phyloP scores from a whole-genome alignment of 2,797 vertebrate genomes.

The Poecile montanus region DNA sequence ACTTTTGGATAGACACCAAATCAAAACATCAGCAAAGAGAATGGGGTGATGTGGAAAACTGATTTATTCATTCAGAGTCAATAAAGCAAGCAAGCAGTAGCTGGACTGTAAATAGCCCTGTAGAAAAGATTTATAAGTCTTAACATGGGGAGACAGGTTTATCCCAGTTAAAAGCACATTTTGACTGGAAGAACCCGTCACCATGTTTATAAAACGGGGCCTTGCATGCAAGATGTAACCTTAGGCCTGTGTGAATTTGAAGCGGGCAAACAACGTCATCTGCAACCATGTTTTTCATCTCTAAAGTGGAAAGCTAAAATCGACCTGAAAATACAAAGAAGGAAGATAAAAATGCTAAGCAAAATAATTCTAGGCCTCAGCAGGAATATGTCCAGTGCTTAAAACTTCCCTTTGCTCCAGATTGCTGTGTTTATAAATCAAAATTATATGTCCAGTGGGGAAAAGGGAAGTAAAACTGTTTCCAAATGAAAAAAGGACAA shows the following conservation, averaged over 20 bases:
- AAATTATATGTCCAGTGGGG: constrained; percentile 82
- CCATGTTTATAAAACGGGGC: constrained; percentile 71
- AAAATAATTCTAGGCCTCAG: constrained; percentile 41
- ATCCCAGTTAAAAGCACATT: constrained; percentile 75
- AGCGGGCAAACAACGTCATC: constrained; percentile 27
- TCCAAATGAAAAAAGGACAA: constrained; percentile 77
- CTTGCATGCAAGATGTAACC: constrained; percentile 50
- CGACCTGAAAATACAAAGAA: constrained; percentile 38
- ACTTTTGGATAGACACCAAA: constrained; percentile 61
- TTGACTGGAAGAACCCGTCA: constrained; percentile 65
- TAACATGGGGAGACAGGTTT: constrained; percentile 76
- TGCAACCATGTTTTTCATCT: constrained; percentile 27
- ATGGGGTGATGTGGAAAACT: constrained; percentile 70
- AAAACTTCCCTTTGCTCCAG: constrained; percentile 79
- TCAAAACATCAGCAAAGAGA: constrained; percentile 71
- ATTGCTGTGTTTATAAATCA: constrained; percentile 82
- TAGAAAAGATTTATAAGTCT: constrained; percentile 77
- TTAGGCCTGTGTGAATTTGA: constrained; percentile 21
- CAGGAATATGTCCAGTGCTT: constrained; percentile 68
- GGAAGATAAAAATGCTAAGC: constrained; percentile 7
- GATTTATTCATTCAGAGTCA: constrained; percentile 75
- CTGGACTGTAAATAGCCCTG: constrained; percentile 72
- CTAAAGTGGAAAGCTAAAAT: constrained; percentile 14
- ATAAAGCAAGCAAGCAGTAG: constrained; percentile 79
- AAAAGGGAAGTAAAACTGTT: constrained; percentile 81